phyloP scores from a whole-genome alignment of 2,888 invertebrate genomes.

The Philereme vetulata region DNA sequence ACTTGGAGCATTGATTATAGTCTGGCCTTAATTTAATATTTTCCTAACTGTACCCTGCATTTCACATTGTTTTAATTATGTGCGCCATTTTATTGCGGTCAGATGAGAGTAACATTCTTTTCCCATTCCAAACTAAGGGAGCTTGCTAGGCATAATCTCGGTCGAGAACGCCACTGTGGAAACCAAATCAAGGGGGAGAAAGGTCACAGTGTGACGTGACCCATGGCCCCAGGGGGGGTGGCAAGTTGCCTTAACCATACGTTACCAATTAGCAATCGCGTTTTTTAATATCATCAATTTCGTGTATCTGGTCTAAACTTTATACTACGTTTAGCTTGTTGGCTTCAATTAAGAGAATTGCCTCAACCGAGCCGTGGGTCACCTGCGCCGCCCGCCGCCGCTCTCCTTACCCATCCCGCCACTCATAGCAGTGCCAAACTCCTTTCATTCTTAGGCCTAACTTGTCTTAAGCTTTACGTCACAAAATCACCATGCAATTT shows the following conservation, averaged over 20 bases:
- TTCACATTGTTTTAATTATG: constrained; percentile 34
- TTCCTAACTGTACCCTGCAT: constrained; percentile 37
- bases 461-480: constrained; percentile 62
- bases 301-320: constrained; percentile 51
- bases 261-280: constrained; percentile 59
- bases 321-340: constrained; percentile 67
- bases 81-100: constrained; percentile 34
- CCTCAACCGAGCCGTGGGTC: constrained; percentile 83
- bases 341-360: constrained; percentile 67
- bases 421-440: constrained; percentile 62
- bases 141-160: constrained; percentile 73
- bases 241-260: constrained; percentile 59
- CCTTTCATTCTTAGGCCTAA: constrained; percentile 63
- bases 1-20: constrained; percentile 72
- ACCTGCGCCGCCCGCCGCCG: constrained; percentile 59
- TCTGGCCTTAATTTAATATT: constrained; percentile 40
- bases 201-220: constrained; percentile 90
- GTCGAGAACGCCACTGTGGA: constrained; percentile 88
- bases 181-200: constrained; percentile 91
- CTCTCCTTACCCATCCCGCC: constrained; percentile 57
- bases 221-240: constrained; percentile 79
- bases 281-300: constrained; percentile 52
- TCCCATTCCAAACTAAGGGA: constrained; percentile 59
- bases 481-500: constrained; percentile 66
- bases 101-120: constrained; percentile 55